Percentiles rank a stretch among this genome's conserved stretches.
Conservation (phyloP, 2,888 invertebrate genomes). For the Thalpophila matura region DNA sequence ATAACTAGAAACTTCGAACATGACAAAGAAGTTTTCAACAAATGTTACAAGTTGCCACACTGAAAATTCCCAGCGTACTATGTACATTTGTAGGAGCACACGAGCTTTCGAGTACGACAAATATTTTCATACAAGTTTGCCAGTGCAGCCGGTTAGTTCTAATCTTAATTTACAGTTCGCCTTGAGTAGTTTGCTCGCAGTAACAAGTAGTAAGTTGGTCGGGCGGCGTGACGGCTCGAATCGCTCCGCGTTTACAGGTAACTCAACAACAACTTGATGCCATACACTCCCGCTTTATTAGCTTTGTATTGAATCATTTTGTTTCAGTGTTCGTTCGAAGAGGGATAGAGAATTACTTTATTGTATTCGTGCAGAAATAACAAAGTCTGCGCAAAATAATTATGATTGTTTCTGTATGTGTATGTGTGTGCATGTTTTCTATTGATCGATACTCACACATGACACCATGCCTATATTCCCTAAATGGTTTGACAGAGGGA, state of each 20-base stretch:
- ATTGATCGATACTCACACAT: neutral
- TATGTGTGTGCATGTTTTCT: neutral
- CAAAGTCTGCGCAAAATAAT: neutral
- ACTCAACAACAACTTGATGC: conserved; percentile 64
- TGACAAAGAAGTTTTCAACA: conserved; percentile 54
- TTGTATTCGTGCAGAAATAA: neutral
- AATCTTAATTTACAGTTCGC: conserved; percentile 82
- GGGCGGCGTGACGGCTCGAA: conserved; percentile 41
- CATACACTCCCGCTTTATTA: conserved; percentile 65
- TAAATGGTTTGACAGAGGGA: no score
- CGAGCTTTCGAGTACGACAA: conserved; percentile 70
- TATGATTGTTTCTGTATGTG: neutral
- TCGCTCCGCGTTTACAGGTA: conserved; percentile 55
- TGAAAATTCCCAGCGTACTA: conserved; percentile 48
- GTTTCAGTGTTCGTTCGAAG: conserved; percentile 14
- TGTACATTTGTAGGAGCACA: conserved; percentile 52
- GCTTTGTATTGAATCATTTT: conserved; percentile 60
- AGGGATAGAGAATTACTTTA: conserved; percentile 2
- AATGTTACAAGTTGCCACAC: conserved; percentile 56
- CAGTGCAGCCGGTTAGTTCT: conserved; percentile 74
- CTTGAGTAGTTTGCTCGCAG: conserved; percentile 68
- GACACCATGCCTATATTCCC: no score
- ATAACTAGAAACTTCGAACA: conserved; percentile 50
- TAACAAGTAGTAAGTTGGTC: conserved; percentile 68
- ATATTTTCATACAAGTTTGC: conserved; percentile 77